Conservation (phyloP, 2,113 vertebrate genomes). For the Natator depressus region DNA sequence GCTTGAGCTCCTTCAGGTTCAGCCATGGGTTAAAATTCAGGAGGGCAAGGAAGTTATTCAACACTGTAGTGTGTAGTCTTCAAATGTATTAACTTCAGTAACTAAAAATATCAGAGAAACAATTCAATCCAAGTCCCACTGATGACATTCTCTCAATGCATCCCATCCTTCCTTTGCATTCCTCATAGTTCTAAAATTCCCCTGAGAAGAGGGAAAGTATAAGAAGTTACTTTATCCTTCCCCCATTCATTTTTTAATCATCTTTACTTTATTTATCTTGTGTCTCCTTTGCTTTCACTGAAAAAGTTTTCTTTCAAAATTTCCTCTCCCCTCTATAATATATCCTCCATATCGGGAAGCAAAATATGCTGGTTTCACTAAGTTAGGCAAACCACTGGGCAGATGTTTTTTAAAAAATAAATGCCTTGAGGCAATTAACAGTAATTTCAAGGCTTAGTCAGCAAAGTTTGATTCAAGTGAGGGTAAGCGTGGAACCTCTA, state of each 20-base stretch:
- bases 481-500: slow-evolving; percentile 29
- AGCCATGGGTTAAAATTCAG: slow-evolving; percentile 63
- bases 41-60: slow-evolving; percentile 29
- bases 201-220: slow-evolving; percentile 64
- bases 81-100: slow-evolving; percentile 56
- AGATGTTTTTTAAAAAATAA: background rate
- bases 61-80: slow-evolving; percentile 54
- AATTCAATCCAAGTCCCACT: slow-evolving; percentile 62
- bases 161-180: slow-evolving; percentile 17
- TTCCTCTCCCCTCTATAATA: background rate
- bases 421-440: background rate
- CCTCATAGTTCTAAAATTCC: slow-evolving; percentile 41
- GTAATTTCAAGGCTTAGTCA: slow-evolving; percentile 28
- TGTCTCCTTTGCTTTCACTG: background rate
- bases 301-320: background rate
- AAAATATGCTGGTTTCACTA: background rate
- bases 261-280: background rate
- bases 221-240: slow-evolving; percentile 38
- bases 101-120: slow-evolving; percentile 47
- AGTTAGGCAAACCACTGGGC: background rate
- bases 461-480: slow-evolving; percentile 24
- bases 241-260: slow-evolving; percentile 1
- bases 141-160: slow-evolving; percentile 43
- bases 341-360: background rate
- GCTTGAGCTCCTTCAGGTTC: slow-evolving; percentile 44